Conservation (phyloP, 30 jellyfish, hydroid and myxozoan species). For the Aurelia coerulea region DNA sequence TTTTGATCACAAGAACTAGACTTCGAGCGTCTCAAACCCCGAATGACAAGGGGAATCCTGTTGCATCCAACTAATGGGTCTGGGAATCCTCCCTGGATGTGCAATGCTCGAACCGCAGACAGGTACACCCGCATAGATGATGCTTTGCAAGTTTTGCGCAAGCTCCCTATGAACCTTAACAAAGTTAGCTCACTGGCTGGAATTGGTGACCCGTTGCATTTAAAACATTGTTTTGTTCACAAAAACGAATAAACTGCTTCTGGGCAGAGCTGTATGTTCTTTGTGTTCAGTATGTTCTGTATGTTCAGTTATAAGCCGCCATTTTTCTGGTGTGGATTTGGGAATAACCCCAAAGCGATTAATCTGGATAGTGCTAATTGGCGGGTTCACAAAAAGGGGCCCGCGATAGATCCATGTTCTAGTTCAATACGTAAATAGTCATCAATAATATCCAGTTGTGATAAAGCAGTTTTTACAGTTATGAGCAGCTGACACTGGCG, state of each 20-base stretch:
- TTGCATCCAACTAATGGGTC: slow-evolving; percentile 35
- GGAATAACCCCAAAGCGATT: too few relatives aligned
- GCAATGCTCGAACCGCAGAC: slow-evolving; percentile 38
- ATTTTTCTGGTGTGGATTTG: too few relatives aligned
- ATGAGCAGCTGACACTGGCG: too few relatives aligned
- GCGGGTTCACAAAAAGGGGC: too few relatives aligned
- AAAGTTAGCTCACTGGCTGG: slow-evolving; percentile 14
- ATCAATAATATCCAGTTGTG: too few relatives aligned
- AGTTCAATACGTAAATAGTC: too few relatives aligned
- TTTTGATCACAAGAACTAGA: background rate
- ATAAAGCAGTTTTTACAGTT: too few relatives aligned
- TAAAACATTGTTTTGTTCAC: background rate
- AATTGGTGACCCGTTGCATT: background rate
- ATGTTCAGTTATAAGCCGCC: too few relatives aligned
- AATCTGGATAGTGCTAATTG: too few relatives aligned
- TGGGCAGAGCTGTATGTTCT: slow-evolving; percentile 16
- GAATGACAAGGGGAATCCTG: too few relatives aligned
- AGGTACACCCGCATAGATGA: slow-evolving; percentile 32
- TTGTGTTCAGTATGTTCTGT: background rate
- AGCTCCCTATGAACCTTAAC: slow-evolving; percentile 25
- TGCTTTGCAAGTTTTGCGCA: slow-evolving; percentile 5
- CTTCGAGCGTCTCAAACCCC: slow-evolving; percentile 12
- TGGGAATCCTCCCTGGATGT: slow-evolving; percentile 8
- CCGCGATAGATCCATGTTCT: too few relatives aligned
- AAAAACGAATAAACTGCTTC: slow-evolving; percentile 6